These are phyloP conservation scores for Cheirogaleus major DNA, from an alignment of 2,797 vertebrate genomes.

Conservation along the genomic window DNA sequence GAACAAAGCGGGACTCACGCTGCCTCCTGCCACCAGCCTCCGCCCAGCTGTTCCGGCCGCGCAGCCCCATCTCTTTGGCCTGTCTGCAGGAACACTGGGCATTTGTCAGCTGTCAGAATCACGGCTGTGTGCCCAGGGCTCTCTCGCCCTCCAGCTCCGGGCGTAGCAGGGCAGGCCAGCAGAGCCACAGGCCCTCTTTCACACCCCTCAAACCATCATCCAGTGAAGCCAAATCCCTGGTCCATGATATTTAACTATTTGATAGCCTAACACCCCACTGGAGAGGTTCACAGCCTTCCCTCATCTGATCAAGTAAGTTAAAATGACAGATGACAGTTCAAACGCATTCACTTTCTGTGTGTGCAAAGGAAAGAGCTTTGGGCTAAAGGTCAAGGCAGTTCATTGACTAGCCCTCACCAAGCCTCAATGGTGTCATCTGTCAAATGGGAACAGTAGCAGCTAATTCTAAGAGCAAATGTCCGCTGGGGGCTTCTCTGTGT, in stretches of 20 bases:
- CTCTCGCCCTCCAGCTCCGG: slow-evolving; percentile 9
- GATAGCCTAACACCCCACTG: background rate
- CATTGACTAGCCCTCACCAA: background rate
- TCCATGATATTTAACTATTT: background rate
- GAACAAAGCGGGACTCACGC: slow-evolving; percentile 72
- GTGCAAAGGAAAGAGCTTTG: background rate
- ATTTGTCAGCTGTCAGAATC: slow-evolving; percentile 71
- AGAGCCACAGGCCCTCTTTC: slow-evolving; percentile 11
- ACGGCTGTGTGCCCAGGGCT: slow-evolving; percentile 55
- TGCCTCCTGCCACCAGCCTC: slow-evolving; percentile 80
- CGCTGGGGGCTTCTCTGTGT: background rate
- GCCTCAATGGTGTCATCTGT: background rate
- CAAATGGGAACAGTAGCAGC: background rate
- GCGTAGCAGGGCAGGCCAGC: background rate
- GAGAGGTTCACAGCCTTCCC: background rate
- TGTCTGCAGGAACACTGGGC: slow-evolving; percentile 65
- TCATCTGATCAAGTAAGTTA: background rate
- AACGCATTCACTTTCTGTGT: background rate
- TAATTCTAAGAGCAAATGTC: background rate
- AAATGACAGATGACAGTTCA: background rate
- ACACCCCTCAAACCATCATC: background rate
- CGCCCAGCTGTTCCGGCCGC: slow-evolving; percentile 76
- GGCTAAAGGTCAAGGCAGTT: background rate
- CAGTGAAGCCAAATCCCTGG: background rate
- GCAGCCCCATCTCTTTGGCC: slow-evolving; percentile 59